phyloP scores from a whole-genome alignment of 2,797 vertebrate genomes.

The Ptychadena robeensis region DNA sequence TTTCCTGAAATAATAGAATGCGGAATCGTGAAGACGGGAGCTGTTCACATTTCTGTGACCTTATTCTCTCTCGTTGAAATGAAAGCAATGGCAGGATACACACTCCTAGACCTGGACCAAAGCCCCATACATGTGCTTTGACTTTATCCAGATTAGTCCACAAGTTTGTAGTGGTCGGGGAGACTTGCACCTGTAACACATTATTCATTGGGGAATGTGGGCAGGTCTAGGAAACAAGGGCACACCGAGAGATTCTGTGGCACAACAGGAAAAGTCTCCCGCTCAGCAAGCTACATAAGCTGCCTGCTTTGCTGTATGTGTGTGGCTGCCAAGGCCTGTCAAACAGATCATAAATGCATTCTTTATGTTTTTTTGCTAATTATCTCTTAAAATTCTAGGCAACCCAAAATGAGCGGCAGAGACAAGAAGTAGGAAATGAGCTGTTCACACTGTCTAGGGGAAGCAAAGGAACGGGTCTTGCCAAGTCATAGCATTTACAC shows the following conservation, averaged over 20 bases:
- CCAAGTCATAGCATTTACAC: slow-evolving; percentile 53
- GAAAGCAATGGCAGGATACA: background rate
- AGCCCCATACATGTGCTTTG: slow-evolving; percentile 3
- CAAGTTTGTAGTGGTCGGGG: background rate
- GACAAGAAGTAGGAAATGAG: slow-evolving; percentile 52
- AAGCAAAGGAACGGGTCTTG: slow-evolving; percentile 55
- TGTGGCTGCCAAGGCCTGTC: slow-evolving; percentile 64
- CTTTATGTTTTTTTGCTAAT: slow-evolving; percentile 68
- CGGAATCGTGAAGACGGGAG: background rate
- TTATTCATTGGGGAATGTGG: slow-evolving; percentile 7
- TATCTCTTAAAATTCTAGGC: slow-evolving; percentile 62
- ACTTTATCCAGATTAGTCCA: slow-evolving; percentile 16
- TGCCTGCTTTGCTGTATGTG: background rate
- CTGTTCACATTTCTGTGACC: slow-evolving; percentile 11
- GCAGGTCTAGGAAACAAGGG: slow-evolving; percentile 7
- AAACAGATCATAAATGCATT: slow-evolving; percentile 65
- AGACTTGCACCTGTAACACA: slow-evolving; percentile 38
- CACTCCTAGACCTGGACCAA: background rate
- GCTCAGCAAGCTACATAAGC: slow-evolving; percentile 50
- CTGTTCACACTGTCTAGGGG: slow-evolving; percentile 60
- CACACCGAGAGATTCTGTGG: background rate
- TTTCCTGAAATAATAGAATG: background rate
- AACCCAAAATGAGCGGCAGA: background rate
- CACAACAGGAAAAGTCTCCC: slow-evolving; percentile 60
- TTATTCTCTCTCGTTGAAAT: background rate